Conservation (phyloP, 2,113 vertebrate species). For the Odocoileus hemionus region DNA sequence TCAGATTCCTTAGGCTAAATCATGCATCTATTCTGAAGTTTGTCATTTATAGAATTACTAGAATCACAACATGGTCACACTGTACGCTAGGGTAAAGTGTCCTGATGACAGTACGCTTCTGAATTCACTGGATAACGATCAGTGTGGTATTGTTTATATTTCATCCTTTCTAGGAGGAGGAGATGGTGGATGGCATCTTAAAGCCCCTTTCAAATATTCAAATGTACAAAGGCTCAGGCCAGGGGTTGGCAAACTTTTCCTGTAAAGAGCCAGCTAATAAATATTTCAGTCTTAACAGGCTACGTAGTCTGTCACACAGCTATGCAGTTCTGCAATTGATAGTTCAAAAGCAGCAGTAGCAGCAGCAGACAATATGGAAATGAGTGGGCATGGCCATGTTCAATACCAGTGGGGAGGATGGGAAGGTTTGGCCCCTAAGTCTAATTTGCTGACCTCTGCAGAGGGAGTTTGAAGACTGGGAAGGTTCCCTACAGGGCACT, state of each 20-base stretch:
- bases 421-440: background rate
- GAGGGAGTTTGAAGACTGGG: background rate
- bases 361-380: background rate
- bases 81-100: background rate
- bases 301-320: background rate
- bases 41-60: conserved; percentile 23
- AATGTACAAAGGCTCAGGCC: background rate
- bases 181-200: background rate
- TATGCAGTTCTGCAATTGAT: fast-evolving
- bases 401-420: background rate
- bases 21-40: background rate
- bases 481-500: background rate
- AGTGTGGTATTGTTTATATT: background rate
- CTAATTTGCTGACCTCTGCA: background rate
- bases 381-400: fast-evolving
- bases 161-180: background rate
- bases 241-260: background rate
- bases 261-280: background rate
- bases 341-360: background rate
- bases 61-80: background rate
- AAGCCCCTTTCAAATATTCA: background rate
- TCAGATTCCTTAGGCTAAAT: conserved; percentile 15
- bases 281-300: background rate
- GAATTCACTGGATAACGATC: background rate
- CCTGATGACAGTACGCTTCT: background rate